These are phyloP conservation scores for Lampris incognitus DNA, from an alignment of 2,113 vertebrate genomes.

Conservation along the genomic window DNA sequence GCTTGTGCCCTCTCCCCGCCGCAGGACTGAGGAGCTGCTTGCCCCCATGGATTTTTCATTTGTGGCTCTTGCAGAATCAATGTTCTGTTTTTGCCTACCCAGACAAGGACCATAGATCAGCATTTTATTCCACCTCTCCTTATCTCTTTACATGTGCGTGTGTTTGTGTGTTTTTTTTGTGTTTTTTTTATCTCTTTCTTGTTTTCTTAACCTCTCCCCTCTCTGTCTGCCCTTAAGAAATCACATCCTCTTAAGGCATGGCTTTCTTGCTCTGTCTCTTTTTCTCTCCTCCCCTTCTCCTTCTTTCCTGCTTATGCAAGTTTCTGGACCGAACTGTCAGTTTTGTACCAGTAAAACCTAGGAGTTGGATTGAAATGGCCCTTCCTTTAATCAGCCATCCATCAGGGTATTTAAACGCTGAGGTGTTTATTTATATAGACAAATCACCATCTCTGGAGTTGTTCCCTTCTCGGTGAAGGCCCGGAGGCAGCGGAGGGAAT, in stretches of 20 bases:
- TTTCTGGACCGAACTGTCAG: neutral
- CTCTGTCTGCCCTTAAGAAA: constrained; percentile 67
- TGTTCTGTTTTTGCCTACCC: constrained; percentile 79
- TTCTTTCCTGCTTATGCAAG: neutral
- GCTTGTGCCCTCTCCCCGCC: constrained; percentile 64
- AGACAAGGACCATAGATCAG: constrained; percentile 77
- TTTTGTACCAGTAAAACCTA: neutral
- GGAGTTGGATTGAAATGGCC: constrained; percentile 9
- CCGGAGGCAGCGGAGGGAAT: constrained; percentile 60
- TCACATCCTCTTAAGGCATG: constrained; percentile 48
- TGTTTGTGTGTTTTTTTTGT: constrained; percentile 22
- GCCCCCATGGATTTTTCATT: constrained; percentile 85
- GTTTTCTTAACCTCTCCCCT: constrained; percentile 67
- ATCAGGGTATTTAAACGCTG: constrained; percentile 54
- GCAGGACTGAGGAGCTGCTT: constrained; percentile 69
- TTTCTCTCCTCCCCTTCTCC: constrained; percentile 4
- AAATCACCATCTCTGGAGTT: constrained; percentile 57
- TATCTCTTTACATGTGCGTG: constrained; percentile 42
- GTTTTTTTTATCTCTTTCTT: constrained; percentile 50
- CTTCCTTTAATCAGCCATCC: constrained; percentile 39
- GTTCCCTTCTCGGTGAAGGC: constrained; percentile 52
- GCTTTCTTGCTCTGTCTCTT: constrained; percentile 12
- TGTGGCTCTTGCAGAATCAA: constrained; percentile 82
- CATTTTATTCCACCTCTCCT: constrained; percentile 66
- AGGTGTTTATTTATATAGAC: constrained; percentile 68